A percentile compares a stretch with the other conserved stretches of the same genome.
Evolutionary conservation across 2,888 invertebrate genomes (phyloP).

Genomic region (Pyrrhosoma nymphula): DNA sequence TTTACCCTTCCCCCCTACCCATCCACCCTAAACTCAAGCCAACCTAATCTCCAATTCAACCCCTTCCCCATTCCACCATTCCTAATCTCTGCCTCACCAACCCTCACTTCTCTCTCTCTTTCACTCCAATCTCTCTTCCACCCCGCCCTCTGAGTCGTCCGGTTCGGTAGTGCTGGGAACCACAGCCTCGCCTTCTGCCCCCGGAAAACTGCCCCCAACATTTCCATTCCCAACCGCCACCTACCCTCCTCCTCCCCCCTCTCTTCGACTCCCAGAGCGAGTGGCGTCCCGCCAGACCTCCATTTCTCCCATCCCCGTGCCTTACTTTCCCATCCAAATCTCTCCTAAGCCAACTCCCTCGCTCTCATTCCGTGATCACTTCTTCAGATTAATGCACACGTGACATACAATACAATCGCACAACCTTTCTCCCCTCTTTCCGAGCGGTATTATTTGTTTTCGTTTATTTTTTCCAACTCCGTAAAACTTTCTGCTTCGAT

Average conservation of each 20-base stretch:
- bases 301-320: neutral
- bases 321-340: neutral
- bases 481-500: slow-evolving; percentile 12
- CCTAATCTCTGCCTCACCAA: neutral
- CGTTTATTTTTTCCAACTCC: neutral
- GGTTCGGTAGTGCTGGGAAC: neutral
- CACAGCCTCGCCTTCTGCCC: slow-evolving; percentile 13
- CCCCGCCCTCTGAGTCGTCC: neutral
- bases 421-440: neutral
- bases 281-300: neutral
- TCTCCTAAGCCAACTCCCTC: neutral
- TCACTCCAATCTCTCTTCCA: neutral
- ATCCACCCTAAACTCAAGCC: neutral
- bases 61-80: neutral
- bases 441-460: neutral
- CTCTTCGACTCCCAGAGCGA: neutral
- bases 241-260: neutral
- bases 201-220: slow-evolving; percentile 17
- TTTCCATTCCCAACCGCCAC: neutral
- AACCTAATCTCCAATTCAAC: slow-evolving; percentile 46
- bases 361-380: neutral
- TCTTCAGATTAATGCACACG: slow-evolving; percentile 48
- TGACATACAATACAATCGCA: slow-evolving; percentile 51
- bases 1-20: neutral
- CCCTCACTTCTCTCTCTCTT: neutral